Evolutionary conservation across 2,888 invertebrate genomes (phyloP), one percentile per base, ranked within the genome.

Genomic region (Pristionchus entomophagus): DNA sequence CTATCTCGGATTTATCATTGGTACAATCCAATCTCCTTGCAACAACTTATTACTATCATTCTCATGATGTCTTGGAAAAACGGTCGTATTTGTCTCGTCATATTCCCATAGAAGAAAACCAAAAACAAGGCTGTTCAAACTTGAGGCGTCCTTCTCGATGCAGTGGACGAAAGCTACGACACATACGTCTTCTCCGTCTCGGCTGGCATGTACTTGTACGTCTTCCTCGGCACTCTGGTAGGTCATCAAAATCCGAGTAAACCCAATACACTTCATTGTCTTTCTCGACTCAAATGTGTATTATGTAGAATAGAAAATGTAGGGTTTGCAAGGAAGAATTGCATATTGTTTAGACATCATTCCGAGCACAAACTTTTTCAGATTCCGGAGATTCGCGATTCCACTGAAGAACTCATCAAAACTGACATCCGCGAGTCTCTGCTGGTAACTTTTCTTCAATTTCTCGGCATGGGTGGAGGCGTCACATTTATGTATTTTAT

Each of bases 201-300:
- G 0, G 88, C 90, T 5, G 92, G 92, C 62, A 92, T 92, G 92
- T 92, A 92, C 85, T 88, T 92, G 84, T 92, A 92, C 86, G 92
- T 92, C n/a, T 92, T 92, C 80, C 87, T 92, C n/a, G 92, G 92
- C 56, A 92, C 92, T 8, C 86, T 92, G 88, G 92, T 92, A n/a
- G 88, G 90, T 87, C 83, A 56, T 41, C n/a, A 22, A 14, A 41
- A 38, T 56, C n/a, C n/a, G n/a, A n/a, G n/a, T n/a, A n/a, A n/a
- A n/a, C n/a, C n/a, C n/a, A n/a, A n/a, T n/a, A n/a, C n/a, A n/a
- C n/a, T n/a, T n/a, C n/a, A n/a, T n/a, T n/a, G n/a, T n/a, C n/a
- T n/a, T n/a, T n/a, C n/a, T n/a, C n/a, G n/a, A n/a, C n/a, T n/a
- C n/a, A n/a, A n/a, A n/a, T n/a, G n/a, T n/a, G n/a, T n/a, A n/a